These are phyloP conservation scores for Ictalurus punctatus DNA, from an alignment of 2,113 vertebrate species.

Conservation along the genomic window DNA sequence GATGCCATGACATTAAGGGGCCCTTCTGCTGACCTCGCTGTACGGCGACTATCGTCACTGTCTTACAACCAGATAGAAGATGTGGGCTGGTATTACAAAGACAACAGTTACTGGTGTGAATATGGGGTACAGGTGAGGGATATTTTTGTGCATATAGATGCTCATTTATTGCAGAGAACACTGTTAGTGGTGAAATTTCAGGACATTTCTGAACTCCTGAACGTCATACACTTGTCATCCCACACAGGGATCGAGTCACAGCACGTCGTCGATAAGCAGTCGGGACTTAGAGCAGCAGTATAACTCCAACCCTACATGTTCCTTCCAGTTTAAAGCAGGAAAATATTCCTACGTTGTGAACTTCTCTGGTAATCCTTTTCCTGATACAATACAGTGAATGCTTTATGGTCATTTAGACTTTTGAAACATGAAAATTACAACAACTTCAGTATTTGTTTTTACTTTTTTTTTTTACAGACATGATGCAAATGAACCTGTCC, in stretches of 20 bases:
- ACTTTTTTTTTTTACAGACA: conserved; percentile 54
- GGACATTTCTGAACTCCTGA: neutral
- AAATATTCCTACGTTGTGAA: conserved; percentile 43
- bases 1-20: conserved; percentile 49
- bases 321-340: conserved; percentile 58
- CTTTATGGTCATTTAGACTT: neutral
- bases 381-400: neutral
- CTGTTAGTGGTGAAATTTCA: neutral
- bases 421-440: neutral
- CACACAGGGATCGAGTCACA: conserved; percentile 41
- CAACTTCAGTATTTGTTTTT: neutral
- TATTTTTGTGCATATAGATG: neutral
- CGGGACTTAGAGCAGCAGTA: conserved; percentile 58
- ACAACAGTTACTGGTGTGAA: conserved; percentile 64
- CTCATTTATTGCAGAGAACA: neutral
- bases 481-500: conserved; percentile 63
- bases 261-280: conserved; percentile 57
- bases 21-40: neutral
- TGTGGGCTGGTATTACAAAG: conserved; percentile 66
- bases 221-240: neutral
- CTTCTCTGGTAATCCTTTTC: conserved; percentile 55
- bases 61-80: conserved; percentile 51
- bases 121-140: conserved; percentile 61
- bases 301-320: conserved; percentile 39
- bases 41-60: conserved; percentile 50